These are phyloP conservation scores for Neoniphon sammara DNA, from an alignment of 2,797 vertebrate genomes.

Conservation along the genomic window DNA sequence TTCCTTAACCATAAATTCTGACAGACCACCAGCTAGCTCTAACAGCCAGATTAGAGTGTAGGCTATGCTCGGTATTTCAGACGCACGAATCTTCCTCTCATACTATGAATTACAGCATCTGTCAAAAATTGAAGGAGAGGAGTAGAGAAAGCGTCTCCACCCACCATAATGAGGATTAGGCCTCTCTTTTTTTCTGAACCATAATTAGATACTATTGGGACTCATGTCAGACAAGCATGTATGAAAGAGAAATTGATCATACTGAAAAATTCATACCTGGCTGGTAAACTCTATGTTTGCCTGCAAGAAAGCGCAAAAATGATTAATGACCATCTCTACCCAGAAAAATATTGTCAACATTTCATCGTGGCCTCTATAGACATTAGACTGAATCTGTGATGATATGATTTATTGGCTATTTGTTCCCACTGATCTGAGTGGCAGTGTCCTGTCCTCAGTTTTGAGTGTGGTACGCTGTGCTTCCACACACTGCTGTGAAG, in stretches of 20 bases:
- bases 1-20: conserved; percentile 71
- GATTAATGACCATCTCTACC: conserved; percentile 44
- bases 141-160: conserved; percentile 66
- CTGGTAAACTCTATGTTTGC: conserved; percentile 1
- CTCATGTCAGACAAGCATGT: conserved; percentile 65
- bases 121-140: conserved; percentile 64
- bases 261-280: conserved; percentile 20
- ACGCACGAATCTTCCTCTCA: conserved; percentile 54
- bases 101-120: conserved; percentile 64
- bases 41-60: conserved; percentile 52
- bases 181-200: conserved; percentile 57
- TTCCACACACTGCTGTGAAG: conserved; percentile 24
- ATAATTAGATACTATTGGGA: conserved; percentile 69
- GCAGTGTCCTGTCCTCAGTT: conserved; percentile 39
- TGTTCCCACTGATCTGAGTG: conserved; percentile 33
- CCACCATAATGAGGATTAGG: conserved; percentile 70
- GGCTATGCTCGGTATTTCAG: conserved; percentile 58
- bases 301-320: conserved; percentile 19
- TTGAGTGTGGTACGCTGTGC: conserved; percentile 26
- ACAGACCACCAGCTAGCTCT: conserved; percentile 72
- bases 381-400: conserved; percentile 41
- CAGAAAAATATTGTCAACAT: conserved; percentile 30
- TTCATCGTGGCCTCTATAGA: conserved; percentile 46
- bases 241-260: conserved; percentile 49
- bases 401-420: conserved; percentile 63